phyloP scores from a whole-genome alignment of 2,888 invertebrate genomes.

The Caenorhabditis sp. region DNA sequence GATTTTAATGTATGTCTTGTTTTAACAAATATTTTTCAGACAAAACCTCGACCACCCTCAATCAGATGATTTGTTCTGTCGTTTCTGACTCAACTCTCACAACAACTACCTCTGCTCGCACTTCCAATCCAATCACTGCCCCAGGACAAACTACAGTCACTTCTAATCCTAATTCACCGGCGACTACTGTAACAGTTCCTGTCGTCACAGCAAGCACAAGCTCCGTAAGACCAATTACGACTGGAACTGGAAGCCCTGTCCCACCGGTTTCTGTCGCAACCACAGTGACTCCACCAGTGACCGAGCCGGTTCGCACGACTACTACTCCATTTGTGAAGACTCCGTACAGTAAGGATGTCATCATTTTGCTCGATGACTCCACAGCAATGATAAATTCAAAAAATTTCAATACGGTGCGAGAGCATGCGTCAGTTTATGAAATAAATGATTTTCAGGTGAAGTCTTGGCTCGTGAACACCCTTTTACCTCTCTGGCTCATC shows the following conservation, averaged over 20 bases:
- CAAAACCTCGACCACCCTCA: conserved; percentile 17
- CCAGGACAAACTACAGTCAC: too few species aligned
- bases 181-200: background rate
- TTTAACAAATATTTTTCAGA: conserved; percentile 8
- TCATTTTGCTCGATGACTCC: conserved; percentile 59
- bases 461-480: conserved; percentile 25
- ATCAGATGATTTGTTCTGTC: conserved; percentile 26
- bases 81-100: conserved; percentile 9
- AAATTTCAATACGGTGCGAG: conserved; percentile 42
- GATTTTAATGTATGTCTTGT: background rate
- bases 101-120: background rate
- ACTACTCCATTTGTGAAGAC: conserved; percentile 33
- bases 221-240: background rate
- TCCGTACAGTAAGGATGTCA: conserved; percentile 49
- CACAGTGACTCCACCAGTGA: background rate
- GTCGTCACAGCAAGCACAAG: background rate
- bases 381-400: conserved; percentile 31
- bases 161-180: background rate
- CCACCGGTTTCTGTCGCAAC: background rate
- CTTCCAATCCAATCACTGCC: conserved; percentile 6
- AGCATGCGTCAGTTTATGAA: background rate
- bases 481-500: conserved; percentile 32
- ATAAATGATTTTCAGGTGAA: conserved; percentile 30
- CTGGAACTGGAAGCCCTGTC: too few species aligned
- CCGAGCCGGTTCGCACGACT: conserved; percentile 1